These are phyloP conservation scores for Eolophus roseicapilla DNA, from an alignment of 2,113 vertebrate genomes.

Conservation along the genomic window DNA sequence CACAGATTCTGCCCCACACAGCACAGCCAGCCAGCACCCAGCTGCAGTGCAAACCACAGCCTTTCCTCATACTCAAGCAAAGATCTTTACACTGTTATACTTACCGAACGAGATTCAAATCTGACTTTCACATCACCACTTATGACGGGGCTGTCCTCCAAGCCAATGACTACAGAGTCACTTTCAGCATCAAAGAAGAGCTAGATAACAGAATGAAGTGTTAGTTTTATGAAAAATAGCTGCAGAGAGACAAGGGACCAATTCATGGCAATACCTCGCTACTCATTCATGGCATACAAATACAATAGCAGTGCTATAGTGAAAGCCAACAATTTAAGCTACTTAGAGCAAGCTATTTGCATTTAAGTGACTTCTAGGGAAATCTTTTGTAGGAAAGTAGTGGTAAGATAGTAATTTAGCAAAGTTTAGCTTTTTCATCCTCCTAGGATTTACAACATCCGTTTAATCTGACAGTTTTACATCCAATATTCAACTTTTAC, in stretches of 20 bases:
- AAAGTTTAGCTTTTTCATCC: background rate
- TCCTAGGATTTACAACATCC: background rate
- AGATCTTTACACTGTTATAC: conserved; percentile 27
- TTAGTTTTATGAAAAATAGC: background rate
- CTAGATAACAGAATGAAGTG: conserved; percentile 62
- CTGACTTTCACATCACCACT: conserved; percentile 90
- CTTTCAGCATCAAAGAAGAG: conserved; percentile 84
- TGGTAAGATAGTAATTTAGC: background rate
- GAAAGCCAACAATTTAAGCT: background rate
- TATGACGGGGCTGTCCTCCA: conserved; percentile 81
- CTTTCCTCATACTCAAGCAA: background rate
- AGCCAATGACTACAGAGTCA: conserved; percentile 81
- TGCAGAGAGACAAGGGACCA: background rate
- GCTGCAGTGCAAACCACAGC: background rate
- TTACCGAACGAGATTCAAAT: conserved; percentile 88
- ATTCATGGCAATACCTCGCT: background rate
- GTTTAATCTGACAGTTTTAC: background rate
- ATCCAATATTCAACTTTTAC: background rate
- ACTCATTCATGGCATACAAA: background rate
- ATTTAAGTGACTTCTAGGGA: background rate
- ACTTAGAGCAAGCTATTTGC: background rate
- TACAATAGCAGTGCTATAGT: background rate
- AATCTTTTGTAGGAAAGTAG: background rate
- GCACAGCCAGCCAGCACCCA: background rate
- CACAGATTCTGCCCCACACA: background rate